Evolutionary conservation across 2,113 vertebrate genomes (phyloP).

Genomic region (Nettapus auritus): DNA sequence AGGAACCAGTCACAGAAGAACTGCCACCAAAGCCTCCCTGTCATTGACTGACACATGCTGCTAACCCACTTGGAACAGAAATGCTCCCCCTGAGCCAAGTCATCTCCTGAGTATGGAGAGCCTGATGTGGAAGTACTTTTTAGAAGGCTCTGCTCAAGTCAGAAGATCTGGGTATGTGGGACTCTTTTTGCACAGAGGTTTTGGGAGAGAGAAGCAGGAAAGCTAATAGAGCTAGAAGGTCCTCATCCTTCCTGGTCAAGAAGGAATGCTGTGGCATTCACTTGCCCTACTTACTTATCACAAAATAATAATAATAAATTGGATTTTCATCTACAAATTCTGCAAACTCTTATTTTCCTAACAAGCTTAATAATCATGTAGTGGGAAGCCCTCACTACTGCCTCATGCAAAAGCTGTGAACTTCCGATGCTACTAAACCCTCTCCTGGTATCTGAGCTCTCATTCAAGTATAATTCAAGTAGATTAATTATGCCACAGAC

Average conservation of each 20-base stretch:
- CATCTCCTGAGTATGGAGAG: neutral
- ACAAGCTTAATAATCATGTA: neutral
- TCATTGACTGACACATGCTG: neutral
- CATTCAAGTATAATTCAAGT: neutral
- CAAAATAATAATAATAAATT: neutral
- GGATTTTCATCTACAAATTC: neutral
- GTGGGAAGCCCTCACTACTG: neutral
- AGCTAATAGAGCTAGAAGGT: neutral
- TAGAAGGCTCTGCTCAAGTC: neutral
- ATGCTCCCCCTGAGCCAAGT: neutral
- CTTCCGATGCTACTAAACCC: slow-evolving; percentile 21
- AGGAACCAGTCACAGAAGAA: neutral
- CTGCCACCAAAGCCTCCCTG: neutral
- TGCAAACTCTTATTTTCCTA: neutral
- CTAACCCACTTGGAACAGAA: slow-evolving; percentile 46
- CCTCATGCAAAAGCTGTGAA: neutral
- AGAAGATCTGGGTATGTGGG: neutral
- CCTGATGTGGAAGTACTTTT: neutral
- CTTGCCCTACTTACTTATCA: neutral
- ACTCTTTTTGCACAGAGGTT: neutral
- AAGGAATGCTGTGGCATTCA: neutral
- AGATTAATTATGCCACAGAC: slow-evolving; percentile 47
- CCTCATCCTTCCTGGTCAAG: neutral
- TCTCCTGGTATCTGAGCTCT: slow-evolving; percentile 6
- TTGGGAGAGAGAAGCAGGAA: neutral